A percentile compares a stretch with the other conserved stretches of the same genome.
phyloP scores from a whole-genome alignment of 2,113 vertebrate genomes.

The Oenanthe melanoleuca region DNA sequence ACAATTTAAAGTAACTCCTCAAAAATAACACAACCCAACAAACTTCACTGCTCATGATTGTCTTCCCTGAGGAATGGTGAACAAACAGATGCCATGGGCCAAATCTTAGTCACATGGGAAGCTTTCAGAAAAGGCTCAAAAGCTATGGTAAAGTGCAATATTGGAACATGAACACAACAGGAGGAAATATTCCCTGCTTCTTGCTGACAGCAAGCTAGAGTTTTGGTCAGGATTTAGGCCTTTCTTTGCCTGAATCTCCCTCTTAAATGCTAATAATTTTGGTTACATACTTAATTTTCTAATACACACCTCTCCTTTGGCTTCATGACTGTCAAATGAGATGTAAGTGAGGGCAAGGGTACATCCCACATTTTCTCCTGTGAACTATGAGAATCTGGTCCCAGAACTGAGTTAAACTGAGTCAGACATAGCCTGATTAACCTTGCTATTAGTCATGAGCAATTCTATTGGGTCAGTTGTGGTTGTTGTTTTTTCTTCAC shows the following conservation, averaged over 20 bases:
- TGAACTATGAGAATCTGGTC: neutral
- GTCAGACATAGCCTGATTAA: neutral
- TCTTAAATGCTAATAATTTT: neutral
- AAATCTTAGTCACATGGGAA: neutral
- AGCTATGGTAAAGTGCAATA: neutral
- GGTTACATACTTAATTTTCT: neutral
- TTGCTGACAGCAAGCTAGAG: neutral
- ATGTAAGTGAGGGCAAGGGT: neutral
- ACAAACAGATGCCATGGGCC: neutral
- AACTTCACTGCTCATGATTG: neutral
- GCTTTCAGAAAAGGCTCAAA: neutral
- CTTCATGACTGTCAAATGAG: neutral
- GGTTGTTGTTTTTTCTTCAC: neutral
- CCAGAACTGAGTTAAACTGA: neutral
- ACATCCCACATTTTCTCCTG: neutral
- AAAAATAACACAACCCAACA: neutral
- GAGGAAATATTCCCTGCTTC: neutral
- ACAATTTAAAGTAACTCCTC: neutral
- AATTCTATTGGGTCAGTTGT: neutral
- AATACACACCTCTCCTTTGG: neutral
- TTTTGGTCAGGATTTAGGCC: neutral
- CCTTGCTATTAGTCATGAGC: neutral
- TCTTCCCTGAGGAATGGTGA: neutral
- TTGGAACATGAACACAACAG: neutral
- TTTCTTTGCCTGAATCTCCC: neutral